Evolutionary conservation across 2,797 vertebrate genomes (phyloP).

Genomic region (Chiloscyllium punctatum): DNA sequence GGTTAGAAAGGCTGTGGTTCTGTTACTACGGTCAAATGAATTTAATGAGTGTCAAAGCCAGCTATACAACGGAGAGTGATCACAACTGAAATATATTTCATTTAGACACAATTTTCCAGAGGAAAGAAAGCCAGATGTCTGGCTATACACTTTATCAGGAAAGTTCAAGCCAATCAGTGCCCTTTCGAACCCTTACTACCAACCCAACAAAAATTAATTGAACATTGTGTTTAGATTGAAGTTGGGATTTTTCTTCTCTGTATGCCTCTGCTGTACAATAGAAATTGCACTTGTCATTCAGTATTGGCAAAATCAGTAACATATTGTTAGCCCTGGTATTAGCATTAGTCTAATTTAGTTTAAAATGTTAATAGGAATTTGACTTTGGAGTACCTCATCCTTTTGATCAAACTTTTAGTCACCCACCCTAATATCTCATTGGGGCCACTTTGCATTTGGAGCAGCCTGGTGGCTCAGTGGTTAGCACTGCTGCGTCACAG

Average conservation of each 20-base stretch:
- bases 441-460: too few species aligned
- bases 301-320: background rate
- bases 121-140: background rate
- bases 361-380: background rate
- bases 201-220: background rate
- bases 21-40: background rate
- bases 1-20: background rate
- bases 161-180: background rate
- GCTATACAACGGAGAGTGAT: background rate
- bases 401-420: background rate
- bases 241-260: background rate
- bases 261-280: background rate
- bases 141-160: background rate
- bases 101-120: background rate
- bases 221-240: background rate
- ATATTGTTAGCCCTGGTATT: background rate
- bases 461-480: too few species aligned
- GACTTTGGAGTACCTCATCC: too few species aligned
- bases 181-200: background rate
- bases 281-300: background rate
- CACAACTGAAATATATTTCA: background rate
- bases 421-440: background rate
- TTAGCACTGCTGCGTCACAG: too few species aligned
- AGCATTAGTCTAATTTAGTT: background rate
- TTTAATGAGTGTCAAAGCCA: background rate